These are phyloP conservation scores for Notarius lentiginosus DNA, from an alignment of 2,113 vertebrate species.

Conservation along the genomic window DNA sequence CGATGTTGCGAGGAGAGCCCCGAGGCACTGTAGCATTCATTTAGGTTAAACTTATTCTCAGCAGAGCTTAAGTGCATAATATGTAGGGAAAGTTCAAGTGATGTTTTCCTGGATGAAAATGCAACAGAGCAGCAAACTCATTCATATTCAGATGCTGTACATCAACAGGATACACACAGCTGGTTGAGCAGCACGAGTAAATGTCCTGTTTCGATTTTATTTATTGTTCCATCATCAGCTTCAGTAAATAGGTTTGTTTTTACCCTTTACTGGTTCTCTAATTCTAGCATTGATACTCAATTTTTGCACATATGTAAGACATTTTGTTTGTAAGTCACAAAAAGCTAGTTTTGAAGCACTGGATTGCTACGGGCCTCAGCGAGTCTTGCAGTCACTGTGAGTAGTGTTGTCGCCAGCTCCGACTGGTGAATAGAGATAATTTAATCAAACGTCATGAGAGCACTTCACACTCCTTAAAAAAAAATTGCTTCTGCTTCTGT, in stretches of 20 bases:
- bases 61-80: not conserved
- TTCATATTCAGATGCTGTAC: not conserved
- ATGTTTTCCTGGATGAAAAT: conserved; percentile 28
- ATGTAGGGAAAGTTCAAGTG: not conserved
- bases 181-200: not conserved
- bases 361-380: conserved; percentile 58
- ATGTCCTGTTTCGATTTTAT: not conserved
- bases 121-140: conserved; percentile 6
- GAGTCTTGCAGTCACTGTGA: conserved; percentile 60
- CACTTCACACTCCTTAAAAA: conserved; percentile 68
- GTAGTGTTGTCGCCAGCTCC: conserved; percentile 62
- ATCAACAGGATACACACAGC: not conserved
- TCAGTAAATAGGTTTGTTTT: not conserved
- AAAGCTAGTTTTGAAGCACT: conserved; percentile 20
- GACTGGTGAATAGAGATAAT: conserved; percentile 66
- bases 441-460: conserved; percentile 72
- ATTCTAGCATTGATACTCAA: not conserved
- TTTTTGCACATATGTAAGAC: not conserved
- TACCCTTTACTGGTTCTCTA: not conserved
- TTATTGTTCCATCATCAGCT: not conserved
- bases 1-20: not conserved
- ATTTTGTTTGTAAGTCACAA: not conserved
- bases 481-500: conserved; percentile 60
- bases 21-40: conserved; percentile 12
- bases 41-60: conserved; percentile 27